Base-by-base conservation (phyloP, 1,140 invertebrate genomes). In the Holcopasites calliopsidis region DNA sequence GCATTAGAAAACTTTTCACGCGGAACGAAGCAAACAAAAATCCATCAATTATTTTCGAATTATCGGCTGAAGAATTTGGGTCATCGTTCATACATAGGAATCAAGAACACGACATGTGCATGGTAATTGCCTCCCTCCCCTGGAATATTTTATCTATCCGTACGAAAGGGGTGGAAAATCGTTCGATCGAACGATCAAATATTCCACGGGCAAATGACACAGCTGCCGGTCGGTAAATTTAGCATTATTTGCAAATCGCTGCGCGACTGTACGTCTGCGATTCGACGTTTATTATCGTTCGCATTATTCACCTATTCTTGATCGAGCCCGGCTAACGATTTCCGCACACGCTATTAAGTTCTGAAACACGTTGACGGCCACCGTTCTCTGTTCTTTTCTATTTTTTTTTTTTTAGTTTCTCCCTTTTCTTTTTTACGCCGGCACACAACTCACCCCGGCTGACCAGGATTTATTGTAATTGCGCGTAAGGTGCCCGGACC, bases 161-260 rank as follows among this genome's bases (percentile, higher is more conserved):
- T 31, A 16, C 18, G 26, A n/a, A 3, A 2, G 23, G 18, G 10
- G 33, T 31, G 13, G 44, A 47, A 61, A 71, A 72, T 64, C 58
- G 69, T 52, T 33, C 33, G 13, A 72, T 72, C 58, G 68, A 23
- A 49, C 68, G 58, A 72, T 64, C 69, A 40, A 72, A 72, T 64
- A 64, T 72, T 72, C 58, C 33, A 31, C 35, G 0, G 26, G 44
- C 69, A 72, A 72, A 72, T 72, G 69, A 35, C 69, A 61, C 33
- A 16, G 58, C 33, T 40, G 58, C 13, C 58, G 44, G 35, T n/a
- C 47, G 58, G 44, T 50, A 64, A 72, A 72, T 72, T 72, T 72
- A 57, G 44, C 60, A 72, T 72, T 72, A 72, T 72, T 72, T 72
- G 69, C 58, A 72, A 72, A 72, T 72, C 40, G 69, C 7, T 50